A percentile compares a stretch with the other conserved stretches of the same genome.
phyloP scores from a whole-genome alignment of 2,888 invertebrate genomes.

The Leptopilina drosophilae region DNA sequence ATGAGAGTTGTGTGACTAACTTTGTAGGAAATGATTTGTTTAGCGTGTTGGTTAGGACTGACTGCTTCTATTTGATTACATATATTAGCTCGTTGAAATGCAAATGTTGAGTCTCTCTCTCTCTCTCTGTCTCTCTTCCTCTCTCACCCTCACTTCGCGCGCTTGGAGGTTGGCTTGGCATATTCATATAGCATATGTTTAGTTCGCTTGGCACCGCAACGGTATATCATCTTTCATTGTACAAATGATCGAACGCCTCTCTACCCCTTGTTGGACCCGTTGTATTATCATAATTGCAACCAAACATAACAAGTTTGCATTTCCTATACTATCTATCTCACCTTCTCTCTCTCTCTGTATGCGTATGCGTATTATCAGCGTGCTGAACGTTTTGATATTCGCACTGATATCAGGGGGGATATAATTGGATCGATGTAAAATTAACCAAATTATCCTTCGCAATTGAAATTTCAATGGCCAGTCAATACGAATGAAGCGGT shows the following conservation, averaged over 20 bases:
- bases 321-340: not conserved
- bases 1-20: slow-evolving; percentile 5
- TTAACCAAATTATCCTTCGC: slow-evolving; percentile 28
- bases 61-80: slow-evolving; percentile 17
- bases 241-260: slow-evolving; percentile 17
- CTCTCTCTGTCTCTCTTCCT: not conserved
- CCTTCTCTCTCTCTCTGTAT: no score
- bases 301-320: slow-evolving; percentile 34
- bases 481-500: not conserved
- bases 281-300: slow-evolving; percentile 21
- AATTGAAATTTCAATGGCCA: slow-evolving; percentile 19
- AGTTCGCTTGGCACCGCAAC: slow-evolving; percentile 12
- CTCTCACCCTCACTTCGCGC: not conserved
- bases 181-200: slow-evolving; percentile 20
- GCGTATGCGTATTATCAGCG: not conserved
- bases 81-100: slow-evolving; percentile 20
- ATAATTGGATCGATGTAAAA: slow-evolving; percentile 12
- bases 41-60: slow-evolving; percentile 12
- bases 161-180: not conserved
- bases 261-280: not conserved
- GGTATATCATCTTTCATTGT: slow-evolving; percentile 7
- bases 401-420: not conserved
- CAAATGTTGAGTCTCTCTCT: not conserved
- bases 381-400: not conserved
- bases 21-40: slow-evolving; percentile 17